These are phyloP conservation scores for Ceratina japonica DNA, from an alignment of 1,140 invertebrate genomes.

Conservation along the genomic window DNA sequence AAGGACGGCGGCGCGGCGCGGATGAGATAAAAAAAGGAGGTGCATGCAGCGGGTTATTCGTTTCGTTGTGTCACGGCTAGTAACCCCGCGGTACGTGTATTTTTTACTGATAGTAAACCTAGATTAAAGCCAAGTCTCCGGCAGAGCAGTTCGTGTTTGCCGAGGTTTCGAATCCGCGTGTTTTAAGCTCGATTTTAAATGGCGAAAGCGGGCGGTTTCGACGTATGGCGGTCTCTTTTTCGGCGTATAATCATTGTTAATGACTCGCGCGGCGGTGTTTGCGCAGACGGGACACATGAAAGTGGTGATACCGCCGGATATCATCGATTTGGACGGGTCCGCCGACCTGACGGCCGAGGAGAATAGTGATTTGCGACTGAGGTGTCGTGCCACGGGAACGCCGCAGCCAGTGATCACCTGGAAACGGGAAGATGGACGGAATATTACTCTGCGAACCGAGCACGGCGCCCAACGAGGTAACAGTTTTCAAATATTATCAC, in stretches of 20 bases:
- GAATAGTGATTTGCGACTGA: conserved; percentile 85
- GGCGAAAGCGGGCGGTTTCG: neutral
- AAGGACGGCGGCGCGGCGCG: neutral
- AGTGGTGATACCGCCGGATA: conserved; percentile 91
- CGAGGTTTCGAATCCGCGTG: conserved; percentile 31
- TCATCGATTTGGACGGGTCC: conserved; percentile 81
- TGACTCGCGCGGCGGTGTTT: conserved; percentile 26
- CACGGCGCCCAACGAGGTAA: conserved; percentile 64
- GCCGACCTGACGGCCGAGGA: conserved; percentile 78
- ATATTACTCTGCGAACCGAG: conserved; percentile 85
- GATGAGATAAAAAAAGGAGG: neutral
- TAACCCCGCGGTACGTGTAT: neutral
- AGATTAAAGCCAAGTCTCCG: conserved; percentile 39
- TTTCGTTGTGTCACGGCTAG: neutral
- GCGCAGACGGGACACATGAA: conserved; percentile 87
- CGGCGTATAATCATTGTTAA: conserved; percentile 18
- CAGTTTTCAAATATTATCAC: neutral
- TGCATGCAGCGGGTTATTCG: neutral
- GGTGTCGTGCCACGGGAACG: conserved; percentile 88
- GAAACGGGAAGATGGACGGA: conserved; percentile 86
- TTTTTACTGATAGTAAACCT: conserved; percentile 25
- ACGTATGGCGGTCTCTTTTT: neutral
- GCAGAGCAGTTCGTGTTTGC: conserved; percentile 13
- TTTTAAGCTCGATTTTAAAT: conserved; percentile 51
- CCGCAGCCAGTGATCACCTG: conserved; percentile 88